phyloP scores from a whole-genome alignment of 2,113 vertebrate species.

The Ursus arctos region DNA sequence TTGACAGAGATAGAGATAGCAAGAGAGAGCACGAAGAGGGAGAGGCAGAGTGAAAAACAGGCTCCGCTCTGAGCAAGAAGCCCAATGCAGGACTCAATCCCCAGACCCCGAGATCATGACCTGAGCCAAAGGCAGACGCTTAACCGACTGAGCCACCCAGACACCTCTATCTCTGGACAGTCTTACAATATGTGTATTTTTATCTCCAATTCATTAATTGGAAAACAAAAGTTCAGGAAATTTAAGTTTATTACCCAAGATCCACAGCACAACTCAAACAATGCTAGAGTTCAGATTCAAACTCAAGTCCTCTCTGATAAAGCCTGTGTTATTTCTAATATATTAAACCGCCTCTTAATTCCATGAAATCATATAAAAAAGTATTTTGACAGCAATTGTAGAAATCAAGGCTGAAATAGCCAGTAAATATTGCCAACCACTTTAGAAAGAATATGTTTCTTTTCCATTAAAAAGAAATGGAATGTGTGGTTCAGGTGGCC shows the following conservation, averaged over 20 bases:
- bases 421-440: neutral
- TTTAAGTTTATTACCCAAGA: neutral
- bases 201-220: constrained; percentile 38
- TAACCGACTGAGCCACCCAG: neutral
- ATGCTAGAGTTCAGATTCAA: neutral
- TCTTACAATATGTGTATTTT: neutral
- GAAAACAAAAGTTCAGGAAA: neutral
- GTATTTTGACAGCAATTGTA: neutral
- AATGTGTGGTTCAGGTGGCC: neutral
- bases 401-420: neutral
- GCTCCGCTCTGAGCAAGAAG: neutral
- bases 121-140: neutral
- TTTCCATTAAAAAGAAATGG: constrained; percentile 21
- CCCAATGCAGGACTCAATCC: neutral
- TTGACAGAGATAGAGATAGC: neutral
- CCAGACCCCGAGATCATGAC: neutral
- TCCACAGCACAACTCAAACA: neutral
- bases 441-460: constrained; percentile 39
- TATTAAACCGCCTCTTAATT: neutral
- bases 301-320: neutral
- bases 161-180: neutral
- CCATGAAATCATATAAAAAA: constrained; percentile 45
- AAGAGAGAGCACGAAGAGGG: neutral
- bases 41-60: neutral
- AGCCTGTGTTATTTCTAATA: neutral